Percentiles rank a stretch among this genome's conserved stretches.
Evolutionary conservation across 2,797 vertebrate genomes (phyloP).

Genomic region (Clamator glandarius): DNA sequence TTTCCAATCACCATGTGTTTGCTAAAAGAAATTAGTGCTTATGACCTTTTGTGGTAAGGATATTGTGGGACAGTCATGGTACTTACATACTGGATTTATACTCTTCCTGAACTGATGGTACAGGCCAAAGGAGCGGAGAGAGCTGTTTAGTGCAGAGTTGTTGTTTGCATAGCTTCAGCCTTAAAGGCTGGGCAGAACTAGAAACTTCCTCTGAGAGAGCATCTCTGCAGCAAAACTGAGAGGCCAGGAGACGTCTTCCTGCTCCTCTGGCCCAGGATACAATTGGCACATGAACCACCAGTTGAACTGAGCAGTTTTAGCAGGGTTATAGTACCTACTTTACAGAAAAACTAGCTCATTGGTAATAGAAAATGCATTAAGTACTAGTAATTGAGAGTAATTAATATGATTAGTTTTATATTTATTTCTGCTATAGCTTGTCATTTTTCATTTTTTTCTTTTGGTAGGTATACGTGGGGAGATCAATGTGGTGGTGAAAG

Average conservation of each 20-base stretch:
- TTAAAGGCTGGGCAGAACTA: neutral
- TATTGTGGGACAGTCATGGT: neutral
- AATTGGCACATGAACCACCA: neutral
- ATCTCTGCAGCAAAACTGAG: neutral
- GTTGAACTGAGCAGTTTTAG: rapidly evolving
- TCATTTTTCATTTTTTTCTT: neutral
- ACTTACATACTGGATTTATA: neutral
- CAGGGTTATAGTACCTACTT: neutral
- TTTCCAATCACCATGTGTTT: neutral
- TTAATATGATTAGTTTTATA: neutral
- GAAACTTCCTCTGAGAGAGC: neutral
- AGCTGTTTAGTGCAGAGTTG: neutral
- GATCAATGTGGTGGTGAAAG: conserved; percentile 96
- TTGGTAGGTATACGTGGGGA: conserved; percentile 93
- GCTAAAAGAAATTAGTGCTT: neutral
- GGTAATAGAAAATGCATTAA: neutral
- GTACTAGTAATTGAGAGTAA: neutral
- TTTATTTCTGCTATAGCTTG: neutral
- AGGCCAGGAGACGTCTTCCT: neutral
- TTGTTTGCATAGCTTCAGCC: neutral
- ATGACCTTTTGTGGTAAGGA: neutral
- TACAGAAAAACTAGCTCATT: neutral
- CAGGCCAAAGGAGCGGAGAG: neutral
- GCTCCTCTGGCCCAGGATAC: neutral
- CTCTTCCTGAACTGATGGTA: neutral